Evolutionary conservation across 2,797 vertebrate species (phyloP), one percentile per base, ranked within the genome.

Genomic region (Anguilla obscura): DNA sequence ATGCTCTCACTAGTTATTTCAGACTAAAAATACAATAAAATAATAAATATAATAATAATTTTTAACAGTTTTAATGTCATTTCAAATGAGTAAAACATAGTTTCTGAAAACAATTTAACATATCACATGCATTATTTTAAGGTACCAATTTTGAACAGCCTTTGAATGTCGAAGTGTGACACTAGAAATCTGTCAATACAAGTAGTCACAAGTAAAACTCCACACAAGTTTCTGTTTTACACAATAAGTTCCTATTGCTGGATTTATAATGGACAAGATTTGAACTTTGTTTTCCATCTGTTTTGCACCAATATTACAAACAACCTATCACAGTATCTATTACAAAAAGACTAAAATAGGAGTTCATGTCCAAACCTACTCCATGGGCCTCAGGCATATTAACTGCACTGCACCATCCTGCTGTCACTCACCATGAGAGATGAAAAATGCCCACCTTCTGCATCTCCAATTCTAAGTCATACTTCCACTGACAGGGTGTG

Each of bases 381-480:
- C 2, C 45, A 21, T 12, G 79, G 40, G 79, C 21, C 79, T 24
- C 9, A n/a, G 79, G 79, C 21, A 3, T 82, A 48, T 80, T 80
- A 18, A 80, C 79, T 50, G 45, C 79, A 82, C 79, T 24, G 45
- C 79, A 82, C 40, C 45, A 82, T 50, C 21, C 40, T n/a, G 45
- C 45, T 82, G 12, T 82, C 45, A 82, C 18, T 82, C 40, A 48
- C 21, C 10, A 21, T 48, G 2, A 1, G 50, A 82, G 36, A 82
- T 82, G 40, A 82, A 82, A 82, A 82, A 82, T 82, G 45, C 18
- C 24, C 79, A 48, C 45, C 45, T n/a, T 9, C 5, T 50, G 45
- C 40, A 82, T 50, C 40, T 10, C 21, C 45, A 48, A 50, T 82
- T 45, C 45, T n/a, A 82, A 82, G 79, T 82, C 79, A 82, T 82